A percentile compares a stretch with the other conserved stretches of the same genome.
phyloP scores from a whole-genome alignment of 2,797 vertebrate species.

The Petrocephalus schoutedeni region DNA sequence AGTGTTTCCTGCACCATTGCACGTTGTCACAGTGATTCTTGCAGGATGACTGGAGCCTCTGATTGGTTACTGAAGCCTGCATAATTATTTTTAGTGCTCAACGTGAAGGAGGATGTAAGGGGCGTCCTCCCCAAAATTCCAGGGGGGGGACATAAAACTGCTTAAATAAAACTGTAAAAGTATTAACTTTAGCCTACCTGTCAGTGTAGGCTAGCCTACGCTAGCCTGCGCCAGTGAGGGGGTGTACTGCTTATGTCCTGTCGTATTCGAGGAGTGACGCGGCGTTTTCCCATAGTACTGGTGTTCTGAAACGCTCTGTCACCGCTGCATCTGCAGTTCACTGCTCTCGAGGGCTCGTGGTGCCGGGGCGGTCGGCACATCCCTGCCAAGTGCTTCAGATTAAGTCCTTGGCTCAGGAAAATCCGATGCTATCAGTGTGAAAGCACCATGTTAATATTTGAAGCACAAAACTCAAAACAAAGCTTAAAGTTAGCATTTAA shows the following conservation, averaged over 20 bases:
- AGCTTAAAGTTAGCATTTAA: not conserved
- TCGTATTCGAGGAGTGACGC: not conserved
- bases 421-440: not conserved
- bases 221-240: not conserved
- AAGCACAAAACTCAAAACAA: not conserved
- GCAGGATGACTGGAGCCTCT: not conserved
- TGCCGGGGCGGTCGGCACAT: not conserved
- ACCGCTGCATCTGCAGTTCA: not conserved
- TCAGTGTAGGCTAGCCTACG: not conserved
- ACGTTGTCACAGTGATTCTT: not conserved
- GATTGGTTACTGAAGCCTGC: not conserved
- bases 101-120: not conserved
- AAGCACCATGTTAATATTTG: not conserved
- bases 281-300: not conserved
- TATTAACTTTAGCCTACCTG: not conserved
- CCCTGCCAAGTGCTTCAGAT: not conserved
- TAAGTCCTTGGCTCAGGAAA: conserved; percentile 3
- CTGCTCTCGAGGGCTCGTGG: not conserved
- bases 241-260: not conserved
- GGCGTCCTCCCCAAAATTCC: not conserved
- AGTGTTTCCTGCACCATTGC: not conserved
- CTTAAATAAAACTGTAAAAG: not conserved
- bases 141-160: not conserved
- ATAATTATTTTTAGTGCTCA: not conserved
- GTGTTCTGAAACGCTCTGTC: not conserved